Evolutionary conservation across 2,113 vertebrate genomes (phyloP).

Genomic region (Syngnathus typhle): DNA sequence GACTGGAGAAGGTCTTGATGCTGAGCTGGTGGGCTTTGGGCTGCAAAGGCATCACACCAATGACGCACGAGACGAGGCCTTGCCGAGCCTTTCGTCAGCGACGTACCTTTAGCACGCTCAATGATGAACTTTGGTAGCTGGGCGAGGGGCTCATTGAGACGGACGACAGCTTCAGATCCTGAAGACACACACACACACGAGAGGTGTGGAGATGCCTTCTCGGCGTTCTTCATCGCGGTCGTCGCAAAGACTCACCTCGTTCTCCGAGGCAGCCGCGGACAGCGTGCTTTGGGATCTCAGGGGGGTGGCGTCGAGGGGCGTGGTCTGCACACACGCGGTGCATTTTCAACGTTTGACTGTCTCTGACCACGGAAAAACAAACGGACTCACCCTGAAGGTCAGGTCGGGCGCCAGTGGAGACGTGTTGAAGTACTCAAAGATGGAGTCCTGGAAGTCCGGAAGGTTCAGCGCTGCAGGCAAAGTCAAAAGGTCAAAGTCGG

Average conservation of each 20-base stretch:
- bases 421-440: conserved; percentile 97
- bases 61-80: neutral
- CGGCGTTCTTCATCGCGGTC: neutral
- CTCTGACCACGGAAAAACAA: neutral
- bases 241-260: conserved; percentile 57
- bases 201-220: neutral
- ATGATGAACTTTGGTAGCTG: conserved; percentile 72
- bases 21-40: conserved; percentile 93
- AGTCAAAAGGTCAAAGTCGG: neutral
- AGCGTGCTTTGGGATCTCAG: conserved; percentile 72
- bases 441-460: conserved; percentile 91
- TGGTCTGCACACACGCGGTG: conserved; percentile 62
- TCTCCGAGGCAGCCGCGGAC: conserved; percentile 70
- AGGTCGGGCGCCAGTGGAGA: conserved; percentile 91
- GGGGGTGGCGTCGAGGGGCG: conserved; percentile 75
- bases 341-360: too few species aligned
- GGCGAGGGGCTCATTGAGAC: conserved; percentile 73
- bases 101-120: conserved; percentile 83
- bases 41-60: conserved; percentile 59
- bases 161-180: conserved; percentile 77
- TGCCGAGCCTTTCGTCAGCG: neutral
- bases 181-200: conserved; percentile 26
- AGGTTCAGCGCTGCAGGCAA: conserved; percentile 82
- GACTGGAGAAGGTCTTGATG: conserved; percentile 91
- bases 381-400: conserved; percentile 85